Evolutionary conservation across 2,888 invertebrate species (phyloP).

Genomic region (Diaphora mendica): DNA sequence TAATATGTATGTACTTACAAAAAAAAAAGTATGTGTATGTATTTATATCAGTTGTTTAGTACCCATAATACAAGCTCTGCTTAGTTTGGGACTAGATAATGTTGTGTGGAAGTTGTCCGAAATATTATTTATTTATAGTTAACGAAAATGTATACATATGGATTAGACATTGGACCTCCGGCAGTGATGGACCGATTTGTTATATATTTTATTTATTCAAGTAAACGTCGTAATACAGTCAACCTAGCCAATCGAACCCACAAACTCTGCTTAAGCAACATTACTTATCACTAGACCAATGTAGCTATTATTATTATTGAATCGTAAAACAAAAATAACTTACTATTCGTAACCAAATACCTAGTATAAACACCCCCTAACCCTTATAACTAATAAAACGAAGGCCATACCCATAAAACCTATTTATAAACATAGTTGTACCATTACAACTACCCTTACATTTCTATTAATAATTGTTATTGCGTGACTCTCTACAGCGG

Average conservation of each 20-base stretch:
- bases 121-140: no score
- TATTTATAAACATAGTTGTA: not conserved
- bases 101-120: no score
- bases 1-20: no score
- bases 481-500: constrained; percentile 4
- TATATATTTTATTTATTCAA: no score
- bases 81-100: no score
- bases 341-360: not conserved
- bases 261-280: not conserved
- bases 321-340: not conserved
- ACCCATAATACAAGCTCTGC: no score
- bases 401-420: constrained; percentile 5
- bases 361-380: not conserved
- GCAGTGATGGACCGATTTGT: no score
- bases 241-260: not conserved
- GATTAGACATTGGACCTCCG: no score
- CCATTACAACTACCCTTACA: not conserved
- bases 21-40: no score
- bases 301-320: not conserved
- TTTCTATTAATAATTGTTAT: constrained; percentile 3
- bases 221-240: no score
- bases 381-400: constrained; percentile 6
- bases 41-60: no score
- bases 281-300: not conserved
- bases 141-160: no score